Evolutionary conservation across 30 jellyfish, hydroid and myxozoan genomes (phyloP), one percentile per base, ranked within the genome.

Genomic region (Cassiopea andromeda): DNA sequence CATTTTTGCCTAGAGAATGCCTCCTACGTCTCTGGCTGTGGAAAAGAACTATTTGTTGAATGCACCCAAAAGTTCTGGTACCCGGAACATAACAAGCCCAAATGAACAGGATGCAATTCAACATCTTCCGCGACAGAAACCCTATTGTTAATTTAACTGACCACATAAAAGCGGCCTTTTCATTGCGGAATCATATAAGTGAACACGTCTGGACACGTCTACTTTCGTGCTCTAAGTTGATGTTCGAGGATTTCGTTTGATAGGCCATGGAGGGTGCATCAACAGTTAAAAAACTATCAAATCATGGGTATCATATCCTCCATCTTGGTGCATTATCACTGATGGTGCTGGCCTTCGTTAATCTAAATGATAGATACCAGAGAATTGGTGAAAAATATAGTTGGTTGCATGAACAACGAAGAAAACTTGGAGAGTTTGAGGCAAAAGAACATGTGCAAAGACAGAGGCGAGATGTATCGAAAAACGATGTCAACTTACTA

Each of bases 391-490:
- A 70, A 70, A 70, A 43, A 19, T 1, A 19, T 6, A 19, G 16
- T 2, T 70, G 79, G 79, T 38, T 70, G 17, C 46, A 19, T 1
- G 79, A 70, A 70, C 79, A 70, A 15, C 79, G 79, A 70, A 38
- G 2, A 54, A 70, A 43, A 70, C 79, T 70, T 4, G 14, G 54
- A 1, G 17, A 70, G 1, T 7, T 6, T 38, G 54, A n/a, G 9
- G 17, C 2, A 4, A 4, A 54, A 9, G 79, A 70, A 8, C 2
- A 50, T 19, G 54, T 9, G 46, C 50, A 15, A 4, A 5, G 79
- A 19, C 49, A 8, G 5, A 47, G 8, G 71, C 57, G 85, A 1
- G 69, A 76, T 16, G 84, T 49, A 1, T 7, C 15, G 16, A 1
- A 69, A 7, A 69, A 7, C 7, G 17, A 45, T 15, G 70, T 8